Evolutionary conservation across 1,140 invertebrate species (phyloP).

Genomic region (Drosophila sucinea): DNA sequence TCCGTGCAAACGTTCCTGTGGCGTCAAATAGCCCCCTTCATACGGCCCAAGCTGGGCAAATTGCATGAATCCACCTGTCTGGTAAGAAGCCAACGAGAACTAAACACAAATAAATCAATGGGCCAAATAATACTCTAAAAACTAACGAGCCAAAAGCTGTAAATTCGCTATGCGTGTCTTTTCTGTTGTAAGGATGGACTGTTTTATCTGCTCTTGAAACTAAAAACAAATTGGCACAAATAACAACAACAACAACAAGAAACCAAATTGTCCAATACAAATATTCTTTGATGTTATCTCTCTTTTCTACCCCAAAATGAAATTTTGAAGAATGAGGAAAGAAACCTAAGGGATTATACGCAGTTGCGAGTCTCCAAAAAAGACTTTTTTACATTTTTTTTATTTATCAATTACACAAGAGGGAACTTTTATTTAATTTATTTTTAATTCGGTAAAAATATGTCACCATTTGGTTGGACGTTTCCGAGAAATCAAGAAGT

Average conservation of each 20-base stretch:
- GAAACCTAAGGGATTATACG: background rate
- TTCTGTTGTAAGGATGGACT: slow-evolving; percentile 75
- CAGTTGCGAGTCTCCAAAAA: too few species aligned
- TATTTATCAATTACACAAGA: too few species aligned
- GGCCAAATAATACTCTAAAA: background rate
- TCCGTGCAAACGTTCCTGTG: slow-evolving; percentile 99
- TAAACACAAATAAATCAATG: background rate
- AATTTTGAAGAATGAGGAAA: slow-evolving; percentile 22
- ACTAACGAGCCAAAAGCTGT: slow-evolving; percentile 48
- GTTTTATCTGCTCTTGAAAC: slow-evolving; percentile 28
- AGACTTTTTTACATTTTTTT: too few species aligned
- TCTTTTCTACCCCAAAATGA: background rate
- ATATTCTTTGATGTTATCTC: slow-evolving; percentile 57
- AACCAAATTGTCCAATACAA: slow-evolving; percentile 12
- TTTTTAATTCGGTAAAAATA: too few species aligned
- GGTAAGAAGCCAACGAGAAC: slow-evolving; percentile 86
- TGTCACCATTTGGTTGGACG: too few species aligned
- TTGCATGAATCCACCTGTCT: slow-evolving; percentile 98
- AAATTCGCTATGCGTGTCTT: slow-evolving; percentile 71
- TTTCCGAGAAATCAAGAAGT: too few species aligned
- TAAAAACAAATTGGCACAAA: slow-evolving; percentile 53
- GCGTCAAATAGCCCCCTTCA: slow-evolving; percentile 97
- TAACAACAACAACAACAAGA: slow-evolving; percentile 1
- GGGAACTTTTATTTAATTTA: too few species aligned
- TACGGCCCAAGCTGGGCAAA: slow-evolving; percentile 96